Evolutionary conservation across 2,888 invertebrate species (phyloP).

Genomic region (Agrotis clavis): DNA sequence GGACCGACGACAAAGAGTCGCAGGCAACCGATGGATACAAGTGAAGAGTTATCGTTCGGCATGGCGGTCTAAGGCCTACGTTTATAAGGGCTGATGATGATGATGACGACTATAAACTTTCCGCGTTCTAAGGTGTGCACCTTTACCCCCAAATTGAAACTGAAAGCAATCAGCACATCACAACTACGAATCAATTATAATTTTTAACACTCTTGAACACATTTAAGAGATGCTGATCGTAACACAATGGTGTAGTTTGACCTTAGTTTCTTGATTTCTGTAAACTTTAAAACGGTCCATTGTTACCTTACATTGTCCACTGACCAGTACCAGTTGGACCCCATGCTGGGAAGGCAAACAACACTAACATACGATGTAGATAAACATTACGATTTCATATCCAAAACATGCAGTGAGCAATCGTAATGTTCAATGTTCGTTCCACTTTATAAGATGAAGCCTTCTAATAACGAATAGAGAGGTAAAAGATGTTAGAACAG

Average conservation of each 20-base stretch:
- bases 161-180: neutral
- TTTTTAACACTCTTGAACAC: too few relatives aligned
- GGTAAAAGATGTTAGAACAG: too few relatives aligned
- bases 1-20: too few relatives aligned
- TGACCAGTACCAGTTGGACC: neutral
- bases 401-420: neutral
- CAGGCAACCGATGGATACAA: too few relatives aligned
- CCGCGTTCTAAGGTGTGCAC: too few relatives aligned
- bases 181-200: neutral
- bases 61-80: too few relatives aligned
- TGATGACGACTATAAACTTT: neutral
- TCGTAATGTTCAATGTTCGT: neutral
- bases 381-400: slow-evolving; percentile 12
- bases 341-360: too few relatives aligned
- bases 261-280: neutral
- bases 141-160: neutral
- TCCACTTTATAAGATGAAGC: neutral
- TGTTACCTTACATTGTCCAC: neutral
- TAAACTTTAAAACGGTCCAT: slow-evolving; percentile 3
- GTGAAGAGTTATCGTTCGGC: too few relatives aligned
- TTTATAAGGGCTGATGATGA: too few relatives aligned
- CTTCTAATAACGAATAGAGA: too few relatives aligned
- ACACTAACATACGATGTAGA: neutral
- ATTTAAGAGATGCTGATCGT: too few relatives aligned
- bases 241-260: neutral